These are phyloP conservation scores for Zeugodacus cucurbitae DNA, from an alignment of 1,140 invertebrate species.

Conservation along the genomic window DNA sequence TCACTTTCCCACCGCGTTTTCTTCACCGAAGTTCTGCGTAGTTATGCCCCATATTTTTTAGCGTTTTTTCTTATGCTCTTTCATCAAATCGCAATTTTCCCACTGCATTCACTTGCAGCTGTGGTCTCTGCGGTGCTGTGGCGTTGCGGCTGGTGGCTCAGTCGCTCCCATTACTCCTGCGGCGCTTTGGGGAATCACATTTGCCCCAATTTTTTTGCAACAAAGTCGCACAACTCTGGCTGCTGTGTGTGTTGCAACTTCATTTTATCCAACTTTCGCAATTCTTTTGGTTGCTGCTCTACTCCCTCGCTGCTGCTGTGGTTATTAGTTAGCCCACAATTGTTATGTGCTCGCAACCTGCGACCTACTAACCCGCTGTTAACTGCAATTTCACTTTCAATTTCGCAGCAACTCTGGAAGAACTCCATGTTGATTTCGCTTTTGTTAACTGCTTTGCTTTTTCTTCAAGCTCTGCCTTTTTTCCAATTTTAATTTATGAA, in stretches of 20 bases:
- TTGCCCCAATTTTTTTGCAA: neutral
- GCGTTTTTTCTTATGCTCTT: neutral
- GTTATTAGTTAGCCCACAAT: slow-evolving; percentile 13
- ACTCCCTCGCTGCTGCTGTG: neutral
- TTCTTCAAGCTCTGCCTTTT: neutral
- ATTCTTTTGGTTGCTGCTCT: neutral
- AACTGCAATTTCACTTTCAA: neutral
- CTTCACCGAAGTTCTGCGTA: neutral
- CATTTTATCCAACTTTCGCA: neutral
- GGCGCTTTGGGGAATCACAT: slow-evolving; percentile 15
- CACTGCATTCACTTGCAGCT: slow-evolving; percentile 33
- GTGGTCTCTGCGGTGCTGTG: neutral
- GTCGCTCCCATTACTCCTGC: neutral
- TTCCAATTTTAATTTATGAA: neutral
- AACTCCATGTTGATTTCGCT: neutral
- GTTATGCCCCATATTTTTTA: slow-evolving; percentile 3
- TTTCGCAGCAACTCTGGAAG: neutral
- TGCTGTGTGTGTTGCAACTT: neutral
- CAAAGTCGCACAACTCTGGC: neutral
- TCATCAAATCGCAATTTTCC: slow-evolving; percentile 29
- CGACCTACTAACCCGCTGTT: slow-evolving; percentile 25
- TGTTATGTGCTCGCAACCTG: neutral
- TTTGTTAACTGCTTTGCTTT: neutral
- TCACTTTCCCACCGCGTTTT: neutral
- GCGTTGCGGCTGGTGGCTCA: neutral